Evolutionary conservation across 92 coral and sea anemone genomes (phyloP).

Genomic region (Ricordea florida): DNA sequence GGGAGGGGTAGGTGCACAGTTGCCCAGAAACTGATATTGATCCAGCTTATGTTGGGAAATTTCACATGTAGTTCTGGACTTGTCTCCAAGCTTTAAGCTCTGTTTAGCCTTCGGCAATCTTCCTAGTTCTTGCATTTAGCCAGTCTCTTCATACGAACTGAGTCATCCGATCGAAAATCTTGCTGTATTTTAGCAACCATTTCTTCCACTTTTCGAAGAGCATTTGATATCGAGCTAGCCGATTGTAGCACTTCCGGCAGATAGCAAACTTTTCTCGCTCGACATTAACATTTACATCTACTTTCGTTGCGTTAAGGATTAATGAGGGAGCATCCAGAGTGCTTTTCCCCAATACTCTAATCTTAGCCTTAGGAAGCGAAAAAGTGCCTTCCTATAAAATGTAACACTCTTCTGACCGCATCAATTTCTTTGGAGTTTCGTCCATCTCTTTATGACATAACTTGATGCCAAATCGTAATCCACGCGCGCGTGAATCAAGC

Average conservation of each 20-base stretch:
- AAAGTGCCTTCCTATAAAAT: not conserved
- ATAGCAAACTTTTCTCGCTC: not conserved
- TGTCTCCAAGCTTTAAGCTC: slow-evolving; percentile 14
- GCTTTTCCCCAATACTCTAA: slow-evolving; percentile 4
- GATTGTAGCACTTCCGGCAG: slow-evolving; percentile 1
- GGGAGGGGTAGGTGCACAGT: too few species aligned
- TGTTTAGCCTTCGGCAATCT: slow-evolving; percentile 11
- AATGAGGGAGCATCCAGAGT: slow-evolving; percentile 3
- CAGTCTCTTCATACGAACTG: not conserved
- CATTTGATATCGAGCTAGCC: not conserved
- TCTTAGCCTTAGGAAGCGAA: not conserved
- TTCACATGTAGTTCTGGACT: slow-evolving; percentile 2
- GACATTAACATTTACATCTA: slow-evolving; percentile 1
- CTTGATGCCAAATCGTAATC: slow-evolving; percentile 10
- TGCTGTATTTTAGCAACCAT: not conserved
- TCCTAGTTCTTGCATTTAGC: slow-evolving; percentile 6
- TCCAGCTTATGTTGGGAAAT: not conserved
- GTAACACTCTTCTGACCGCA: not conserved
- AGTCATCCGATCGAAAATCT: slow-evolving; percentile 3
- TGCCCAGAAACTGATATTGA: too few species aligned
- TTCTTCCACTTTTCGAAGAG: slow-evolving; percentile 10
- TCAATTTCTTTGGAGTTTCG: not conserved
- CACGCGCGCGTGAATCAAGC: not conserved
- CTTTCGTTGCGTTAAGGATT: slow-evolving; percentile 5
- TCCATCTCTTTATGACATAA: not conserved